Conservation (phyloP, 2,888 invertebrate species). For the Doris montereyensis region DNA sequence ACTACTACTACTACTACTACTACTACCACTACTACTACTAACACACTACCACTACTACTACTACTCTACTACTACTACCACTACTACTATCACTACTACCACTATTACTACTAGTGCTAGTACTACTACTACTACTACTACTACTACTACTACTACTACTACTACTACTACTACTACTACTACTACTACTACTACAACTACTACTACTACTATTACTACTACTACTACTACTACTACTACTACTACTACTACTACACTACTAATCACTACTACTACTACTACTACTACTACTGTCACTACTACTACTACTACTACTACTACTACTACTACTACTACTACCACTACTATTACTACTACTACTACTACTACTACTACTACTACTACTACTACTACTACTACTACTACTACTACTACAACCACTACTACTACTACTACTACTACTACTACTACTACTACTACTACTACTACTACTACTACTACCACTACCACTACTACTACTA, state of each 20-base stretch:
- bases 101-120: not conserved
- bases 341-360: not conserved
- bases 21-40: not conserved
- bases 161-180: not conserved
- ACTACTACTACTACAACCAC: no score
- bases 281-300: not conserved
- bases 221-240: not conserved
- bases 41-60: no score
- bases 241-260: not conserved
- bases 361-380: not conserved
- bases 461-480: no score
- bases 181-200: not conserved
- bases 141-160: not conserved
- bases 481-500: no score
- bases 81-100: no score
- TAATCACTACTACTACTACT: not conserved
- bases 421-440: no score
- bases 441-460: no score
- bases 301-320: not conserved
- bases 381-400: conserved; percentile 1
- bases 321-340: not conserved
- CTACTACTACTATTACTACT: not conserved
- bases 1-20: not conserved
- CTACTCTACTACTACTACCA: no score
- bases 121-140: not conserved